Evolutionary conservation across 2,113 vertebrate genomes (phyloP).

Genomic region (Eidolon helvum): DNA sequence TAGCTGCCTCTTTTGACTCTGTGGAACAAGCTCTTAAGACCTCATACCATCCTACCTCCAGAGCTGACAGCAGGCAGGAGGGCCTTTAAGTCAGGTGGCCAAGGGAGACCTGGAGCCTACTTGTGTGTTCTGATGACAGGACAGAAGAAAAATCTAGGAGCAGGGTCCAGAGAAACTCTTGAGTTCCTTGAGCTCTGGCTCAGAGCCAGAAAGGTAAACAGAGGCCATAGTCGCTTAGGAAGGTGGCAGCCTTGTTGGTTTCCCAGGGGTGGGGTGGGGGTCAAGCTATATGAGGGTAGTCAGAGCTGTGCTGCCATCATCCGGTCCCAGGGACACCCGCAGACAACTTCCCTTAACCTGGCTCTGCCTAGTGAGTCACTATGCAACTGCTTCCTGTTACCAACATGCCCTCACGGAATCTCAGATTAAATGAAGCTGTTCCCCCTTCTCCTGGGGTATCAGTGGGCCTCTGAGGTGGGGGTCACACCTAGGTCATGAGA

Average conservation of each 20-base stretch:
- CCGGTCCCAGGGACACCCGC: constrained; percentile 68
- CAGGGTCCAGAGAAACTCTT: not conserved
- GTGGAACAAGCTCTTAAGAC: not conserved
- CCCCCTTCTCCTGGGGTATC: not conserved
- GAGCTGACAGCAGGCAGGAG: not conserved
- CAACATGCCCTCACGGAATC: not conserved
- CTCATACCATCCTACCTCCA: not conserved
- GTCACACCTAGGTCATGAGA: constrained; percentile 36
- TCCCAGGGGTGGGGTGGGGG: constrained; percentile 26
- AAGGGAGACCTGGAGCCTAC: not conserved
- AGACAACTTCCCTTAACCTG: constrained; percentile 79
- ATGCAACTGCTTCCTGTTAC: constrained; percentile 77
- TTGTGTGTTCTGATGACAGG: not conserved
- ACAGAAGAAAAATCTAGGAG: not conserved
- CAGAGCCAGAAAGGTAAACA: constrained; percentile 50
- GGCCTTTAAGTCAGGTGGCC: not conserved
- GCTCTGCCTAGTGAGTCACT: constrained; percentile 78
- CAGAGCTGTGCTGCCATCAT: constrained; percentile 64
- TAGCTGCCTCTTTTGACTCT: not conserved
- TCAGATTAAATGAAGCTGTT: not conserved
- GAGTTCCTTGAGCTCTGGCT: constrained; percentile 22
- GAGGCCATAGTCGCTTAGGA: not conserved
- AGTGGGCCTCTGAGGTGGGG: not conserved
- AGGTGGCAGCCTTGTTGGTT: constrained; percentile 24
- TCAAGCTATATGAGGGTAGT: constrained; percentile 53